phyloP scores from a whole-genome alignment of 2,113 vertebrate genomes.

The Chaetorhynchus papuensis region DNA sequence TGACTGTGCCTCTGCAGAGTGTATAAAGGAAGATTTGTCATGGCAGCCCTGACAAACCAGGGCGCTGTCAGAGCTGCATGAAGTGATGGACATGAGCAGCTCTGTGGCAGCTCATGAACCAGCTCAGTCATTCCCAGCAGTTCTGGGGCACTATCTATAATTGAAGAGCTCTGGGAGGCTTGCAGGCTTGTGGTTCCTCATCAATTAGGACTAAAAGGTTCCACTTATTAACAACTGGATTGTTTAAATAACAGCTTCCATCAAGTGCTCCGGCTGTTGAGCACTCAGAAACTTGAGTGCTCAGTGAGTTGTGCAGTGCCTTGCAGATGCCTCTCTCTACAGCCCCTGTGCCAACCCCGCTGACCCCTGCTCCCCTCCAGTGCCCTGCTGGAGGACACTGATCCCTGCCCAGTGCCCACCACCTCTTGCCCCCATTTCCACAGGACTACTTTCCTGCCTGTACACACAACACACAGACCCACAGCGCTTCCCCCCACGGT shows the following conservation, averaged over 20 bases:
- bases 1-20: not conserved
- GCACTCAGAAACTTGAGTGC: not conserved
- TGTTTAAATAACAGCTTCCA: constrained; percentile 46
- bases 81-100: not conserved
- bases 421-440: not conserved
- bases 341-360: not conserved
- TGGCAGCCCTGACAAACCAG: not conserved
- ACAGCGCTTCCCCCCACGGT: fast-evolving
- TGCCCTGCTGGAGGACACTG: not conserved
- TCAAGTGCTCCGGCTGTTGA: not conserved
- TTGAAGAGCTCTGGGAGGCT: constrained; percentile 50
- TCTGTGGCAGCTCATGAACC: not conserved
- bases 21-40: not conserved
- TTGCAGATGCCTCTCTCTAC: not conserved
- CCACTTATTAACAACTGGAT: constrained; percentile 63
- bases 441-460: not conserved
- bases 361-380: not conserved
- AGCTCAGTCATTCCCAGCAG: not conserved
- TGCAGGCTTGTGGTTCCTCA: constrained; percentile 30
- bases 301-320: not conserved
- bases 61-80: not conserved
- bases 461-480: not conserved
- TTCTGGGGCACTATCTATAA: constrained; percentile 54
- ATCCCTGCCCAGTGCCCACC: not conserved
- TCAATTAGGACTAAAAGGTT: constrained; percentile 61